Evolutionary conservation across 1,140 invertebrate species (phyloP).

Genomic region (Panagrolaimus sp.): DNA sequence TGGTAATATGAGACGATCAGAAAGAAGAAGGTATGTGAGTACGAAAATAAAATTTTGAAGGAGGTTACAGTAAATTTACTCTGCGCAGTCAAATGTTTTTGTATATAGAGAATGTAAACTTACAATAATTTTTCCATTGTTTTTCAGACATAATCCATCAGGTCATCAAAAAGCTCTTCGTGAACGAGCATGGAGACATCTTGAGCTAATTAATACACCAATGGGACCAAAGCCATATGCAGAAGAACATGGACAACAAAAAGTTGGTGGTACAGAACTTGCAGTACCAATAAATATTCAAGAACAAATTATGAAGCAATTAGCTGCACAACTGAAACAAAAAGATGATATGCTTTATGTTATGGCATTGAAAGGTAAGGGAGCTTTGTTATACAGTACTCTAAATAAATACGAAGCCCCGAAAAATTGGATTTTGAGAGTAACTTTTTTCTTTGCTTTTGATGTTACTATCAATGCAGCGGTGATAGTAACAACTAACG

Average conservation of each 20-base stretch:
- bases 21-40: neutral
- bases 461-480: no score
- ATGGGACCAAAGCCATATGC: neutral
- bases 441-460: no score
- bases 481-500: no score
- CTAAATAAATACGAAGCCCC: no score
- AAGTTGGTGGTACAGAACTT: constrained; percentile 18
- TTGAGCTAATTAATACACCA: constrained; percentile 11
- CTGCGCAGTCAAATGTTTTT: no score
- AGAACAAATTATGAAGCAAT: constrained; percentile 17
- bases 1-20: neutral
- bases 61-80: neutral
- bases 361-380: constrained; percentile 23
- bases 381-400: no score
- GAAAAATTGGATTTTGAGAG: no score
- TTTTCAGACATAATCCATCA: constrained; percentile 18
- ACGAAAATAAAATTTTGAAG: no score
- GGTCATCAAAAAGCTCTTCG: constrained; percentile 17
- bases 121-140: no score
- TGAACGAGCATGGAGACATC: constrained; percentile 19
- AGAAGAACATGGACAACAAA: no score
- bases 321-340: constrained; percentile 24
- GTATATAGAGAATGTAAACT: no score
- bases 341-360: constrained; percentile 38
- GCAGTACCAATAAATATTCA: constrained; percentile 20